Evolutionary conservation across 2,888 invertebrate species (phyloP).

Genomic region (Apamea anceps): DNA sequence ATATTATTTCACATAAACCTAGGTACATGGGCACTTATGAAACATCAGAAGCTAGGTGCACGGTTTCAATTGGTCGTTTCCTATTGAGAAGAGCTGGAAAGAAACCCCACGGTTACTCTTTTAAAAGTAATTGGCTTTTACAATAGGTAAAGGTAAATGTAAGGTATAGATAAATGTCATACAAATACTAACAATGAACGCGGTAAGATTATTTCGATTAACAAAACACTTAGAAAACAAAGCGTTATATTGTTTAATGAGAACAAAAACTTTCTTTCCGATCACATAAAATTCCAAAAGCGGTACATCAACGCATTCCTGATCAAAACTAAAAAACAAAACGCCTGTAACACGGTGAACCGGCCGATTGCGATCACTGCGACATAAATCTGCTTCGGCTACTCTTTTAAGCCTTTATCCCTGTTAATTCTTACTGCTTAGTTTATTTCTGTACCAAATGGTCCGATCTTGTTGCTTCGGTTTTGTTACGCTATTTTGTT

Average conservation of each 20-base stretch:
- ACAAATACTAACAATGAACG: not conserved
- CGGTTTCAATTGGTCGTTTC: too few species aligned
- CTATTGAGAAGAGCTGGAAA: too few species aligned
- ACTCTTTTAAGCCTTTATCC: slow-evolving; percentile 90
- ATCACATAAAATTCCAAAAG: slow-evolving; percentile 63
- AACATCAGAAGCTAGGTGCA: too few species aligned
- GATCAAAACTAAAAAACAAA: slow-evolving; percentile 82
- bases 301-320: slow-evolving; percentile 78
- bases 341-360: slow-evolving; percentile 83
- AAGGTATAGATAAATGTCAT: not conserved
- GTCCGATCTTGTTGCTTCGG: slow-evolving; percentile 85
- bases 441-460: slow-evolving; percentile 89
- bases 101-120: too few species aligned
- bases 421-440: slow-evolving; percentile 90
- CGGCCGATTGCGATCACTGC: slow-evolving; percentile 88
- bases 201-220: not conserved
- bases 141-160: too few species aligned
- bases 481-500: slow-evolving; percentile 88
- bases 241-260: slow-evolving; percentile 18
- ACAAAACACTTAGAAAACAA: not conserved
- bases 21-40: too few species aligned
- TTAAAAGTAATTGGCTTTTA: too few species aligned
- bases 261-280: slow-evolving; percentile 52
- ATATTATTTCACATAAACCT: too few species aligned
- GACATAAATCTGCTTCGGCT: slow-evolving; percentile 90